Percentiles rank a stretch among this genome's conserved stretches.
These are phyloP conservation scores for Tachina lurida DNA, from an alignment of 2,888 invertebrate genomes.

Conservation along the genomic window DNA sequence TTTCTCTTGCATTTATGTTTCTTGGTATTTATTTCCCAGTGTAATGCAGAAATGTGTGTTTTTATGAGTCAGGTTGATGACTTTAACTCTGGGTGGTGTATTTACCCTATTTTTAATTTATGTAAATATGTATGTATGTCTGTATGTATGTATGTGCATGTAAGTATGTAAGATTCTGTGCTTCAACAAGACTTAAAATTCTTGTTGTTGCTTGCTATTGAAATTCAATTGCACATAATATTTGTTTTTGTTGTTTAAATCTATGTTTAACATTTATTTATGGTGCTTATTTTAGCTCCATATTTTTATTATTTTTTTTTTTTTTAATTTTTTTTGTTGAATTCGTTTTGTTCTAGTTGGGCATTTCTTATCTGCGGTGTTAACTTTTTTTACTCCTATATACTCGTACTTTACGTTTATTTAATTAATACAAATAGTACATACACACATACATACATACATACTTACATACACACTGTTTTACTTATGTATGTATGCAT, in stretches of 20 bases:
- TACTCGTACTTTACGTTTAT: conserved; percentile 35
- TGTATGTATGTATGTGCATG: background rate
- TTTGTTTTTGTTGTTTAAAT: conserved; percentile 51
- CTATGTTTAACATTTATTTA: conserved; percentile 61
- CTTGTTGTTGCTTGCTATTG: conserved; percentile 13
- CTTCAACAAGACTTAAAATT: conserved; percentile 52
- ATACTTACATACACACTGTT: background rate
- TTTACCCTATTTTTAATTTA: conserved; percentile 58
- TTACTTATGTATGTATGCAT: no score
- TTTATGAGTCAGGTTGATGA: conserved; percentile 71
- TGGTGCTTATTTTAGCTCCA: conserved; percentile 23
- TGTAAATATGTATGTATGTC: background rate
- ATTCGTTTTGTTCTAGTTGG: conserved; percentile 8
- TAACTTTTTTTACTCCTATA: conserved; percentile 35
- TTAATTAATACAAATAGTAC: conserved; percentile 24
- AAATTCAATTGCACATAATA: conserved; percentile 15
- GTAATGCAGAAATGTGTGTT: conserved; percentile 1
- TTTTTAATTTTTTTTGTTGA: conserved; percentile 1
- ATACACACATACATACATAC: background rate
- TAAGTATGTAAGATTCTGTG: background rate
- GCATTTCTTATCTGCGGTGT: conserved; percentile 45
- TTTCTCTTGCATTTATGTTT: background rate
- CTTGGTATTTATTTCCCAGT: background rate
- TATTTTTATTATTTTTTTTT: background rate
- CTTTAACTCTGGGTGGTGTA: conserved; percentile 68